Percentiles rank a stretch among this genome's conserved stretches.
phyloP scores from a whole-genome alignment of 1,140 invertebrate genomes.

The Drosophila dunni region DNA sequence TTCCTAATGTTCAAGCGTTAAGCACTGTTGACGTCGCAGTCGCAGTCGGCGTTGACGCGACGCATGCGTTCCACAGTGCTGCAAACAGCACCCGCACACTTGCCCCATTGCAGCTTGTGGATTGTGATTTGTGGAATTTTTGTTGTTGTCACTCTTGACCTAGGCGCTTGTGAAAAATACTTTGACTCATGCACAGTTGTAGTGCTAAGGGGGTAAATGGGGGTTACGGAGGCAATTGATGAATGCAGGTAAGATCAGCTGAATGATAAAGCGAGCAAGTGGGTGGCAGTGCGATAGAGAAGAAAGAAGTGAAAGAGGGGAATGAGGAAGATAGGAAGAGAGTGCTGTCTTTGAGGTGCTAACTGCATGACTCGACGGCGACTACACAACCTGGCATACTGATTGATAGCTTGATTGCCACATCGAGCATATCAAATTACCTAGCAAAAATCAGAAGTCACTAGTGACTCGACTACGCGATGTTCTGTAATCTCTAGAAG shows the following conservation, averaged over 20 bases:
- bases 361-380: conserved; percentile 43
- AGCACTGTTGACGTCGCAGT: conserved; percentile 1
- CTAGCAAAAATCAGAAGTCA: background rate
- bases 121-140: conserved; percentile 28
- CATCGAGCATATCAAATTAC: conserved; percentile 39
- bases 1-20: conserved; percentile 19
- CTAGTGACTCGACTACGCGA: background rate
- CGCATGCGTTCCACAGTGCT: conserved; percentile 28
- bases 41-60: conserved; percentile 1
- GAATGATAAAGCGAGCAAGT: conserved; percentile 18
- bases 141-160: conserved; percentile 70
- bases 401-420: conserved; percentile 69
- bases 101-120: conserved; percentile 20
- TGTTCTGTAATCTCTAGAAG: background rate
- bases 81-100: conserved; percentile 39
- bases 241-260: conserved; percentile 31
- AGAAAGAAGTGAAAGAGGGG: background rate
- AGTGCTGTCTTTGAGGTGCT: conserved; percentile 23
- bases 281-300: background rate
- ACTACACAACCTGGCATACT: conserved; percentile 46
- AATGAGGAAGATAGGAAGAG: conserved; percentile 2
- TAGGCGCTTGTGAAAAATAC: conserved; percentile 63
- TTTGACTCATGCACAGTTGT: conserved; percentile 53
- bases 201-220: conserved; percentile 15
- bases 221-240: conserved; percentile 35